Percentiles rank a stretch among this genome's conserved stretches.
phyloP scores from a whole-genome alignment of 2,113 vertebrate species.

The Arvicanthis niloticus region DNA sequence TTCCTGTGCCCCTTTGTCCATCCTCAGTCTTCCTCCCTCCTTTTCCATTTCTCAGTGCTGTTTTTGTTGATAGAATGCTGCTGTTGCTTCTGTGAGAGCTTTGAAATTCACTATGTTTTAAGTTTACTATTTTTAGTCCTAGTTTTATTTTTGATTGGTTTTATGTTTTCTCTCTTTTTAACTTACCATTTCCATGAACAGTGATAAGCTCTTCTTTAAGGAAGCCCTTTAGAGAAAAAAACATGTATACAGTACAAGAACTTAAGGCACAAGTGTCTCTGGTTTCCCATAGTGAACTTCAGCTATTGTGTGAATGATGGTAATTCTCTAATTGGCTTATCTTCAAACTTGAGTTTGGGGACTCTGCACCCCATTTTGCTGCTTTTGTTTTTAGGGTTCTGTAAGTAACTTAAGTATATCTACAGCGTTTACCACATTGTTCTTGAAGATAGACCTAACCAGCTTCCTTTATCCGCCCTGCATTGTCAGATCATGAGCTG shows the following conservation, averaged over 20 bases:
- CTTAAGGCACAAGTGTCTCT: neutral
- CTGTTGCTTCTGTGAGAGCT: neutral
- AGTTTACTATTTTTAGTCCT: neutral
- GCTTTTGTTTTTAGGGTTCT: neutral
- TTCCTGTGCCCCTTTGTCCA: neutral
- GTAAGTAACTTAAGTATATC: neutral
- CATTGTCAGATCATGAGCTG: neutral
- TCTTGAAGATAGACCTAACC: neutral
- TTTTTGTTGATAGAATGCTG: neutral
- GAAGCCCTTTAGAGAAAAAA: neutral
- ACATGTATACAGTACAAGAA: neutral
- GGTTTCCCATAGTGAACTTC: neutral
- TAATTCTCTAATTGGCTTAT: neutral
- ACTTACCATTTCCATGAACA: neutral
- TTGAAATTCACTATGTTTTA: neutral
- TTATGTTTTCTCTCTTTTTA: neutral
- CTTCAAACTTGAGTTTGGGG: conserved; percentile 19
- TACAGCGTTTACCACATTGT: neutral
- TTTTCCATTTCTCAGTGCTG: neutral
- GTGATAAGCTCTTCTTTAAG: neutral
- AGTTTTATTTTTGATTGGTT: conserved; percentile 37
- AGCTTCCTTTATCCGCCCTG: neutral
- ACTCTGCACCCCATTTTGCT: neutral
- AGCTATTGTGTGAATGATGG: neutral
- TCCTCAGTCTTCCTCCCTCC: neutral